These are phyloP conservation scores for Pipistrellus pygmaeus DNA, from an alignment of 2,797 vertebrate species.

Conservation along the genomic window DNA sequence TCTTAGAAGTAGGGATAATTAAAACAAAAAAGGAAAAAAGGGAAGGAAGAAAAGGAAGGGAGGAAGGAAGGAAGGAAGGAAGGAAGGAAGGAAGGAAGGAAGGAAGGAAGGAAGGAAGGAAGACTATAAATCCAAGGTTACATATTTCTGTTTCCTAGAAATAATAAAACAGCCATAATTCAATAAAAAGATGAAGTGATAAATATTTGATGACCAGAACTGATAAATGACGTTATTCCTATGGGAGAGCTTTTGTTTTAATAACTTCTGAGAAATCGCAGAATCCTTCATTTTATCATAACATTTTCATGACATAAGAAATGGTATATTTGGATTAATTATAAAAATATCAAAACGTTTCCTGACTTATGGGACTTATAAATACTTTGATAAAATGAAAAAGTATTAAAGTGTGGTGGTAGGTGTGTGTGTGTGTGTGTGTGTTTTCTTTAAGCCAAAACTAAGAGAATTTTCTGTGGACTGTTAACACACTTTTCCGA, in stretches of 20 bases:
- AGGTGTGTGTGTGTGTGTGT: too few relatives aligned
- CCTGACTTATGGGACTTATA: conserved; percentile 42
- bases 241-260: conserved; percentile 64
- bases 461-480: not conserved
- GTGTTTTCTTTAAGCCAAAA: not conserved
- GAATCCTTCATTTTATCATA: conserved; percentile 56
- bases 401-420: conserved; percentile 37
- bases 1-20: conserved; percentile 73
- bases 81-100: too few relatives aligned
- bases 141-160: conserved; percentile 66
- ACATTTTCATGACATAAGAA: conserved; percentile 63
- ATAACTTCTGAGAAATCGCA: conserved; percentile 69
- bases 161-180: conserved; percentile 72
- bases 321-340: conserved; percentile 60
- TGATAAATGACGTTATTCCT: conserved; percentile 59
- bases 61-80: not conserved
- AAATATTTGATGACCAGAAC: conserved; percentile 53
- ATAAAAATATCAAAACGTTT: conserved; percentile 63
- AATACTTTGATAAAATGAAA: conserved; percentile 59
- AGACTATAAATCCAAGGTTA: conserved; percentile 65
- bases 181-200: conserved; percentile 73
- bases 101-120: not conserved
- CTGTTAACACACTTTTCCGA: conserved; percentile 1
- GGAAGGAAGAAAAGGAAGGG: not conserved
- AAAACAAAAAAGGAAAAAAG: conserved; percentile 31